Percentiles rank a stretch among this genome's conserved stretches.
Evolutionary conservation across 2,797 vertebrate species (phyloP).

Genomic region (Acanthurus lineatus): DNA sequence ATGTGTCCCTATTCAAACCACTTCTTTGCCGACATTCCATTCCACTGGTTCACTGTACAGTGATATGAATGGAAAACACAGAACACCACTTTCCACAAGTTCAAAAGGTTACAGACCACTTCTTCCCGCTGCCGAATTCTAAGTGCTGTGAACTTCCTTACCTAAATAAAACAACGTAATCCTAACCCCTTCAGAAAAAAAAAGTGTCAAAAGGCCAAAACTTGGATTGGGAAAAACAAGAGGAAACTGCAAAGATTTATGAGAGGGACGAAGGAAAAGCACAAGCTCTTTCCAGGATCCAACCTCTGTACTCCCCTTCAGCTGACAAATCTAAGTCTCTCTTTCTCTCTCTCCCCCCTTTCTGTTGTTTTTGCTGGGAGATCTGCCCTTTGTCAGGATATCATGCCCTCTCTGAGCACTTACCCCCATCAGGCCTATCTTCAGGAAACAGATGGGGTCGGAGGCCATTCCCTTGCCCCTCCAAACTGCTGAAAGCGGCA

Average conservation of each 20-base stretch:
- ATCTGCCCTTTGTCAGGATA: slow-evolving; percentile 87
- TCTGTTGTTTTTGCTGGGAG: slow-evolving; percentile 81
- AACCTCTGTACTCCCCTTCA: slow-evolving; percentile 78
- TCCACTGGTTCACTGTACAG: slow-evolving; percentile 56
- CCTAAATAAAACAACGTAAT: slow-evolving; percentile 90
- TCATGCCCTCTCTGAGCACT: slow-evolving; percentile 89
- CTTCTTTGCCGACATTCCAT: slow-evolving; percentile 74
- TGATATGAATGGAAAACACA: slow-evolving; percentile 80
- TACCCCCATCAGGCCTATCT: slow-evolving; percentile 94
- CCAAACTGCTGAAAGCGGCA: slow-evolving; percentile 96
- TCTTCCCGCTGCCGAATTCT: slow-evolving; percentile 91
- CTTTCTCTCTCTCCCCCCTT: slow-evolving; percentile 60
- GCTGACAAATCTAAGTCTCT: slow-evolving; percentile 81
- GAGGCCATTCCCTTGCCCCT: slow-evolving; percentile 96
- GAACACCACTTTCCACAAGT: slow-evolving; percentile 83
- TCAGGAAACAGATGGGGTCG: slow-evolving; percentile 99
- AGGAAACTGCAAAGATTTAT: slow-evolving; percentile 93
- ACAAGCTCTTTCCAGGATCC: slow-evolving; percentile 83
- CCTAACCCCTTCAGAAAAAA: slow-evolving; percentile 87
- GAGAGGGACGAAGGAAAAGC: slow-evolving; percentile 86
- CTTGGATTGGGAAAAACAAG: slow-evolving; percentile 95
- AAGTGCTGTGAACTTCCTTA: slow-evolving; percentile 92
- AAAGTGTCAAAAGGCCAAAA: slow-evolving; percentile 88
- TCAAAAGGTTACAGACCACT: slow-evolving; percentile 94
- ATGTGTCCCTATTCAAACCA: slow-evolving; percentile 65